These are phyloP conservation scores for Cerastis leucographa DNA, from an alignment of 2,888 invertebrate genomes.

Conservation along the genomic window DNA sequence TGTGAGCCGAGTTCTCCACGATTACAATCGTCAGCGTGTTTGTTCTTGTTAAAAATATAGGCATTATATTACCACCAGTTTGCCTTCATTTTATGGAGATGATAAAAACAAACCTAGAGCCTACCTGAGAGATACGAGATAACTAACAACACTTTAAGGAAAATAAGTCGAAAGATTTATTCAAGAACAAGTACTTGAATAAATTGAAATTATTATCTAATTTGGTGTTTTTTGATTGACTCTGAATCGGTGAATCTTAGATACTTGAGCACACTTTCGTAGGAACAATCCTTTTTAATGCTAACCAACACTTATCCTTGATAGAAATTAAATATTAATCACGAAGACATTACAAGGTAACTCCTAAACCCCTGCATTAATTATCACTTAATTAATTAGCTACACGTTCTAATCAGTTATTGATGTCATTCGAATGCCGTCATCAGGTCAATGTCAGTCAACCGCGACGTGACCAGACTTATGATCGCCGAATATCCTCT, in stretches of 20 bases:
- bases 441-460: slow-evolving; percentile 82
- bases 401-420: slow-evolving; percentile 63
- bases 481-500: slow-evolving; percentile 74
- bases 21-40: slow-evolving; percentile 34
- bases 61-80: slow-evolving; percentile 43
- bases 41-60: slow-evolving; percentile 32
- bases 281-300: background rate
- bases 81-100: slow-evolving; percentile 34
- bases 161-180: background rate
- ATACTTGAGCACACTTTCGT: rapidly evolving
- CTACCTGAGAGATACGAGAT: background rate
- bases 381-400: slow-evolving; percentile 63
- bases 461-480: slow-evolving; percentile 77
- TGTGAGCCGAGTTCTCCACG: slow-evolving; percentile 14
- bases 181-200: background rate
- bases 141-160: background rate
- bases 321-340: slow-evolving; percentile 20
- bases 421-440: slow-evolving; percentile 51
- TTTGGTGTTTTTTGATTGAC: too few species aligned
- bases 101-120: slow-evolving; percentile 16
- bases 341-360: slow-evolving; percentile 46
- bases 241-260: too few species aligned
- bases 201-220: background rate
- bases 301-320: background rate
- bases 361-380: slow-evolving; percentile 44